Conservation (phyloP, 1,140 invertebrate genomes). For the Drosophila subpulchrella region DNA sequence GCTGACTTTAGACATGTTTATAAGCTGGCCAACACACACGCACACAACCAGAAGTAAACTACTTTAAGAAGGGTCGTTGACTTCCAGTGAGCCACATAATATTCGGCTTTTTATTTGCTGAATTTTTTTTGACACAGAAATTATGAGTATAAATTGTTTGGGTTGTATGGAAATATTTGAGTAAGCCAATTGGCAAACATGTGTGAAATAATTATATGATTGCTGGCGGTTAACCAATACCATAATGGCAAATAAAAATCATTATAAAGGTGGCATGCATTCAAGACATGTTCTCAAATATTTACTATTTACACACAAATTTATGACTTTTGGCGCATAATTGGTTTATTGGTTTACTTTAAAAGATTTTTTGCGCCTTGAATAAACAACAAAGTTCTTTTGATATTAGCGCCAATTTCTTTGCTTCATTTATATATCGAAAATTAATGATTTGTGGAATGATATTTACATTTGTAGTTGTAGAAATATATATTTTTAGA, state of each 20-base stretch:
- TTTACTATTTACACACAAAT: neutral
- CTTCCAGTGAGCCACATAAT: slow-evolving; percentile 16
- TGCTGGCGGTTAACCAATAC: neutral
- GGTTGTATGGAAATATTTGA: slow-evolving; percentile 14
- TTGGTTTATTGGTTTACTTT: slow-evolving; percentile 4
- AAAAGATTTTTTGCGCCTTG: neutral
- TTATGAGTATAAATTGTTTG: slow-evolving; percentile 4
- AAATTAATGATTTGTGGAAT: slow-evolving; percentile 21
- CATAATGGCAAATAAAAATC: neutral
- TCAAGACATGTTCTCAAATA: neutral
- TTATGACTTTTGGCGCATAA: neutral
- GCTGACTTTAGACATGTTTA: slow-evolving; percentile 53
- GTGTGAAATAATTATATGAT: slow-evolving; percentile 26
- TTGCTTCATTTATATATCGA: slow-evolving; percentile 25
- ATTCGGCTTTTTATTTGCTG: neutral
- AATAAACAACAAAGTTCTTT: slow-evolving; percentile 27
- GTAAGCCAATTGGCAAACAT: slow-evolving; percentile 19
- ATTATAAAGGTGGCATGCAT: neutral
- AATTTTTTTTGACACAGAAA: slow-evolving; percentile 3
- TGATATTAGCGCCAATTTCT: slow-evolving; percentile 43
- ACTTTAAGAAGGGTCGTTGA: slow-evolving; percentile 41
- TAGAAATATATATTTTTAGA: neutral
- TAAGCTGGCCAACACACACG: slow-evolving; percentile 34
- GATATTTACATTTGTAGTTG: neutral
- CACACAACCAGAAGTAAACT: slow-evolving; percentile 20